Evolutionary conservation across 2,113 vertebrate genomes (phyloP).

Genomic region (Tachysurus vachellii): DNA sequence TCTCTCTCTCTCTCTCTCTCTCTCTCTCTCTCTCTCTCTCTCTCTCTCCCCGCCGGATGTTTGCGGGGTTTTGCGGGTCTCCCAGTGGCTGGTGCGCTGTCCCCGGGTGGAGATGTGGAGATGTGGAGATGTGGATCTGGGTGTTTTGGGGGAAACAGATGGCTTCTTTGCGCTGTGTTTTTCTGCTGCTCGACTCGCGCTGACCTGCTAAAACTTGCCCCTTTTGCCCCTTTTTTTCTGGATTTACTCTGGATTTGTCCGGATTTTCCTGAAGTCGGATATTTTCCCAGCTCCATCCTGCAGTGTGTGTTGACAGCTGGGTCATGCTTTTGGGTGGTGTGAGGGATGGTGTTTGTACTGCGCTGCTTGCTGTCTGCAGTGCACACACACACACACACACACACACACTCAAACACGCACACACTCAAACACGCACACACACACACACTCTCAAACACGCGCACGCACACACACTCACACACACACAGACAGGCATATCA

Average conservation of each 20-base stretch:
- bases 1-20: constrained; percentile 51
- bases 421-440: background rate
- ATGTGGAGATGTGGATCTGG: background rate
- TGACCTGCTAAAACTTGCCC: constrained; percentile 23
- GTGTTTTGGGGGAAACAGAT: background rate
- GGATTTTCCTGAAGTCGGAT: background rate
- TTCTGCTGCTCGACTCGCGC: background rate
- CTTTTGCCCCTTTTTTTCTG: background rate
- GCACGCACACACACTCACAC: background rate
- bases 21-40: constrained; percentile 51
- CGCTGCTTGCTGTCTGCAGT: constrained; percentile 34
- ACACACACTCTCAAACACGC: background rate
- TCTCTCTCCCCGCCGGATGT: constrained; percentile 17
- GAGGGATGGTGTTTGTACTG: constrained; percentile 20
- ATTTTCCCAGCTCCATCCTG: background rate
- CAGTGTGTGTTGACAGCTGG: constrained; percentile 24
- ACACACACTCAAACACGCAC: background rate
- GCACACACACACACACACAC: background rate
- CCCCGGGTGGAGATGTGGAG: background rate
- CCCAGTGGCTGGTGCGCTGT: background rate
- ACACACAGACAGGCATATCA: background rate
- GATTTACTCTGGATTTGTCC: background rate
- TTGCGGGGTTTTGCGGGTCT: constrained; percentile 10
- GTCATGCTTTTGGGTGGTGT: constrained; percentile 18
- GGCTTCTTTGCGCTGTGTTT: background rate